phyloP scores from a whole-genome alignment of 2,113 vertebrate genomes.

The Alexandromys fortis region DNA sequence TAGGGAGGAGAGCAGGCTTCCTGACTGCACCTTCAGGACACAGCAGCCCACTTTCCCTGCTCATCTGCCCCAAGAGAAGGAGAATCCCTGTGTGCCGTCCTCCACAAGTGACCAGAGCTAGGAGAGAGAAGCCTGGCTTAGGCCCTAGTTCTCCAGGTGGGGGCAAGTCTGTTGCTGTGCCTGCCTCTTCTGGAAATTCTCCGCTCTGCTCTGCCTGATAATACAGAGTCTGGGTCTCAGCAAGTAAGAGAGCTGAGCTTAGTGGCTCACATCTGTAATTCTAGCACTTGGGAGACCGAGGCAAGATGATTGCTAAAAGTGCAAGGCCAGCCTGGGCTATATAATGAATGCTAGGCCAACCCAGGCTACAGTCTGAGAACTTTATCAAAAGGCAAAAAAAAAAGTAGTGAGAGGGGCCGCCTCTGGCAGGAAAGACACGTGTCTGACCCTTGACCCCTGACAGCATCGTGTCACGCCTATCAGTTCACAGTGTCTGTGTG shows the following conservation, averaged over 20 bases:
- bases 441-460: not conserved
- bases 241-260: not conserved
- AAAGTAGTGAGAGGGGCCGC: not conserved
- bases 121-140: not conserved
- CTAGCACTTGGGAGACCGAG: not conserved
- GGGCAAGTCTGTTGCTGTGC: not conserved
- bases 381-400: not conserved
- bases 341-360: not conserved
- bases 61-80: not conserved
- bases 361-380: not conserved
- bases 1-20: not conserved
- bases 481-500: not conserved
- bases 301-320: not conserved
- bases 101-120: not conserved
- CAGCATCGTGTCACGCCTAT: not conserved
- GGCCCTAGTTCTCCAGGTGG: not conserved
- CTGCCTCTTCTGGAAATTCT: not conserved
- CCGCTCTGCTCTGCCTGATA: not conserved
- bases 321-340: not conserved
- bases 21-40: not conserved
- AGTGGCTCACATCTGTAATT: not conserved
- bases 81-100: not conserved
- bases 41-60: not conserved
- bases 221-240: not conserved
- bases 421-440: not conserved